A percentile compares a stretch with the other conserved stretches of the same genome.
These are phyloP conservation scores for Potamilus streckersoni DNA, from an alignment of 1,140 invertebrate genomes.

Conservation along the genomic window DNA sequence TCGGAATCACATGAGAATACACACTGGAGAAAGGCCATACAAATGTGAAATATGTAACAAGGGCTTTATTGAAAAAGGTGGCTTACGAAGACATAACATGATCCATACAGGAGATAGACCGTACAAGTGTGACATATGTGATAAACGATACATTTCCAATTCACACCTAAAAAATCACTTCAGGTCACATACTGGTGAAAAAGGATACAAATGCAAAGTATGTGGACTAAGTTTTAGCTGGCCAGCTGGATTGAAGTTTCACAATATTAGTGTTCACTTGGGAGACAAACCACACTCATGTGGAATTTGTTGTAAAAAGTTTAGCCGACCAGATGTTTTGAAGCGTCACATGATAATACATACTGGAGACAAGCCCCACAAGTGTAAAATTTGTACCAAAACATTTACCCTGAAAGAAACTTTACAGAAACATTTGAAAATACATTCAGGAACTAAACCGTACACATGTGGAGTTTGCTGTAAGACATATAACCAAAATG, in stretches of 20 bases:
- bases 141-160: background rate
- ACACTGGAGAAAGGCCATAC: constrained; percentile 10
- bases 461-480: constrained; percentile 6
- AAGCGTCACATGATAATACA: background rate
- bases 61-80: background rate
- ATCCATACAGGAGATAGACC: constrained; percentile 6
- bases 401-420: background rate
- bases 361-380: no score
- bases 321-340: background rate
- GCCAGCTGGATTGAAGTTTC: background rate
- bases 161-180: background rate
- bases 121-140: constrained; percentile 9
- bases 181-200: constrained; percentile 1
- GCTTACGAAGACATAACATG: background rate
- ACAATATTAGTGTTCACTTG: background rate
- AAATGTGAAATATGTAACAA: constrained; percentile 11
- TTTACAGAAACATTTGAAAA: background rate
- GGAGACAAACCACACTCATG: no score
- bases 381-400: background rate
- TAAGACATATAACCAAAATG: background rate
- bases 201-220: background rate
- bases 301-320: background rate
- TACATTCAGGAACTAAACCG: constrained; percentile 7
- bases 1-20: constrained; percentile 1
- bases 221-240: constrained; percentile 3